Base-by-base conservation (phyloP, 2,888 invertebrate species). In the Flabesymbios commensalis region DNA sequence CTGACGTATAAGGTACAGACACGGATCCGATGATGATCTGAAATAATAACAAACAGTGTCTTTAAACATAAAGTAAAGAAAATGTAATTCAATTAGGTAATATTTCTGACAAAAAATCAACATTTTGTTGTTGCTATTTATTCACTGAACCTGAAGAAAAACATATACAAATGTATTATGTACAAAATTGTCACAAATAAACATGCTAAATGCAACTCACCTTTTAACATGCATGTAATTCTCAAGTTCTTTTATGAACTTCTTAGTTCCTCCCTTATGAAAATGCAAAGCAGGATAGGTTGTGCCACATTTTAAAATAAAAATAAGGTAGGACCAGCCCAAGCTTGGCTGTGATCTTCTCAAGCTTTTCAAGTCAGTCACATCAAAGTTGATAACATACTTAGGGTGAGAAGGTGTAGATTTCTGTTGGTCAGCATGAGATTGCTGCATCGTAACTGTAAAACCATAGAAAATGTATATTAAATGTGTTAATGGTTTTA, bases 181-280 rank as follows among this genome's bases (percentile, higher is more conserved):
- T n/a, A n/a, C n/a, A n/a, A n/a, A n/a, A n/a, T n/a, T n/a, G n/a
- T n/a, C n/a, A n/a, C n/a, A n/a, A n/a, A n/a, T n/a, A n/a, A n/a
- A n/a, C n/a, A n/a, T n/a, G n/a, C n/a, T n/a, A 3, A 42, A 51
- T 10, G 26, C 10, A 22, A 51, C 63, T 42, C 32, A 69, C 68
- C 59, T 66, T 41, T 69, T 70, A 22, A 70, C 59, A 22, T 57
- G 56, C 2, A 70, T 62, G 32, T 63, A 63, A 36, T 59, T 62
- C 43, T 67, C 64, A 1, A 70, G 61, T 43, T 67, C 80, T 61
- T 79, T 79, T 59, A 86, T 86, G 74, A 94, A 89, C 58, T 88
- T 87, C 73, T 91, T 90, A 0, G 92, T 92, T 72, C 93, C 93
- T 0, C 91, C 92, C 71, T 90, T 88, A 79, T 92, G 92, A 83